Percentiles rank a stretch among this genome's conserved stretches.
These are phyloP conservation scores for Coenonympha arcania DNA, from an alignment of 2,888 invertebrate genomes.

Conservation along the genomic window DNA sequence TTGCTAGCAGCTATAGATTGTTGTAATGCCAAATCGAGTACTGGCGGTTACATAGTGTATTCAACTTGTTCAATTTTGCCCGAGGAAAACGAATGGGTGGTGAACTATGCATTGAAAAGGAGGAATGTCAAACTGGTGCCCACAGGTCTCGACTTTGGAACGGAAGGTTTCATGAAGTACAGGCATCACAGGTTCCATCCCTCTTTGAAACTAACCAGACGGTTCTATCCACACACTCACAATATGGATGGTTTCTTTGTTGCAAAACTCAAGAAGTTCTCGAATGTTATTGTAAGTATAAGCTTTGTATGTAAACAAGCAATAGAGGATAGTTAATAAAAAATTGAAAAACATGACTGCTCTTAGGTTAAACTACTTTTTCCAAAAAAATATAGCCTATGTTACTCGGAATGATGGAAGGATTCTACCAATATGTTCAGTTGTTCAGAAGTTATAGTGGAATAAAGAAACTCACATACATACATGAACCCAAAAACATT, in stretches of 20 bases:
- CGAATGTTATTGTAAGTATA: conserved; percentile 78
- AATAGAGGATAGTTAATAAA: too few relatives aligned
- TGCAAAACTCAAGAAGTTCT: conserved; percentile 97
- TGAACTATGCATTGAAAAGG: conserved; percentile 95
- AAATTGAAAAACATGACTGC: too few relatives aligned
- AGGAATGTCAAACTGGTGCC: conserved; percentile 94
- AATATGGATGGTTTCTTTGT: conserved; percentile 99
- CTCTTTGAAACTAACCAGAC: conserved; percentile 86
- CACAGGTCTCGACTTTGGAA: conserved; percentile 95
- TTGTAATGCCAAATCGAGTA: conserved; percentile 90
- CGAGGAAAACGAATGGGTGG: conserved; percentile 98
- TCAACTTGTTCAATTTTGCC: conserved; percentile 98
- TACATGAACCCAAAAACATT: too few relatives aligned
- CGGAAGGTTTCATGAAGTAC: conserved; percentile 93
- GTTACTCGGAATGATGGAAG: too few relatives aligned
- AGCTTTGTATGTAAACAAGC: too few relatives aligned
- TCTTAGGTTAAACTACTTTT: too few relatives aligned
- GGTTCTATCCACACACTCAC: conserved; percentile 98
- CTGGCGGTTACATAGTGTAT: conserved; percentile 97
- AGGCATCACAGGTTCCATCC: conserved; percentile 91
- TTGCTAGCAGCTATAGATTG: conserved; percentile 97
- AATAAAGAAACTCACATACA: too few relatives aligned
- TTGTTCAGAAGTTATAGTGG: too few relatives aligned
- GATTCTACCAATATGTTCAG: too few relatives aligned
- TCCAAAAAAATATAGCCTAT: too few relatives aligned